Conservation (phyloP, 2,797 vertebrate genomes). For the Paramormyrops hopkinsi region DNA sequence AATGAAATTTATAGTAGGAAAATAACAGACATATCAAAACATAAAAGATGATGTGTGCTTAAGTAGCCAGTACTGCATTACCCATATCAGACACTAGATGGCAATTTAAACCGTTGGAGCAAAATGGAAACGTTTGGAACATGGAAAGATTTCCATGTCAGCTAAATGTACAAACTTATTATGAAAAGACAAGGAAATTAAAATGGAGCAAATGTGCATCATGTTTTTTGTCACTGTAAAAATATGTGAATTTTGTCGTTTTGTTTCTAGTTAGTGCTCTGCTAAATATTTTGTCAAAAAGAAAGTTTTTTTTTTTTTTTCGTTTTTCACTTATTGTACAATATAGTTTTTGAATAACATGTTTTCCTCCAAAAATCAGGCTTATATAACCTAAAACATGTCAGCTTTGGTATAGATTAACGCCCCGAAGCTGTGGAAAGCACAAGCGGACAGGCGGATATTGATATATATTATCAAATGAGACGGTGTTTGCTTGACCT, state of each 20-base stretch:
- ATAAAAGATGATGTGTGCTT: not conserved
- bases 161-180: not conserved
- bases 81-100: not conserved
- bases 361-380: not conserved
- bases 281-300: not conserved
- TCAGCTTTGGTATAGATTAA: not conserved
- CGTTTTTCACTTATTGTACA: not conserved
- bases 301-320: not conserved
- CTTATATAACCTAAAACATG: not conserved
- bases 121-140: not conserved
- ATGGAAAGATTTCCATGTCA: not conserved
- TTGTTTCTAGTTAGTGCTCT: not conserved
- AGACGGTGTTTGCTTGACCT: conserved; percentile 3
- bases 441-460: not conserved
- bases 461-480: not conserved
- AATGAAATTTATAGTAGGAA: not conserved
- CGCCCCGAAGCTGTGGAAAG: not conserved
- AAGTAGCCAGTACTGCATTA: not conserved
- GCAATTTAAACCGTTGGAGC: not conserved
- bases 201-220: not conserved
- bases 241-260: not conserved
- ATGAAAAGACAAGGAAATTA: not conserved
- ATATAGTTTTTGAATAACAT: not conserved
- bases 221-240: not conserved
- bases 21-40: not conserved